Evolutionary conservation across 35 echinoderm and acorn worm genomes (phyloP), one percentile per base, ranked within the genome.

Genomic region (Strongylocentrotus purpuratus): DNA sequence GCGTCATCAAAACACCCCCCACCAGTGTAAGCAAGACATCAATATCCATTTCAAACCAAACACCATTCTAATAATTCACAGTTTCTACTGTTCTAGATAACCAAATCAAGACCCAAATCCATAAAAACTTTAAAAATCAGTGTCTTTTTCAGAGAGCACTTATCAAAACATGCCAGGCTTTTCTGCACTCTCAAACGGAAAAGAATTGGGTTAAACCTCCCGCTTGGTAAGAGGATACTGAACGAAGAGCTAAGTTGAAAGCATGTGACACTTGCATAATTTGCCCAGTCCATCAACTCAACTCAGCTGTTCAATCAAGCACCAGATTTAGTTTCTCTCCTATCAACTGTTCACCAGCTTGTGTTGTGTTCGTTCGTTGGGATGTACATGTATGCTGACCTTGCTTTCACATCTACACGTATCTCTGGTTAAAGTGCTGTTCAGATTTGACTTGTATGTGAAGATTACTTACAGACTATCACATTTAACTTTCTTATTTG

Each of bases 181-280:
- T n/a, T 28, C 5, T n/a, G 28, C 25, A n/a, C 20, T 78, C 22
- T 78, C 22, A 78, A 78, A 78, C 65, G 20, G n/a, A 78, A 78
- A 78, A 70, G 20, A 78, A 78, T 78, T 78, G 20, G 65, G 65
- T 78, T 78, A 78, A 28, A n/a, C 7, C 20, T 4, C 31, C 10
- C 1, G 88, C 28, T 13, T 91, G 88, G 33, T 48, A 91, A 48
- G 88, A 15, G 32, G 33, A 45, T 91, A 45, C 65, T 78, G 20
- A 78, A 78, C 65, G 28, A 28, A 78, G 65, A 78, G 65, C 65
- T 18, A 8, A 78, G 7, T 18, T 78, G 22, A 78, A 78, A n/a
- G 65, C 65, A 78, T n/a, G 25, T 78, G 65, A 78, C 65, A 78
- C 65, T 78, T 78, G 65, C 65, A 78, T 78, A 78, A 78, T 78